phyloP scores from a whole-genome alignment of 2,797 vertebrate genomes.

The Podargus strigoides region DNA sequence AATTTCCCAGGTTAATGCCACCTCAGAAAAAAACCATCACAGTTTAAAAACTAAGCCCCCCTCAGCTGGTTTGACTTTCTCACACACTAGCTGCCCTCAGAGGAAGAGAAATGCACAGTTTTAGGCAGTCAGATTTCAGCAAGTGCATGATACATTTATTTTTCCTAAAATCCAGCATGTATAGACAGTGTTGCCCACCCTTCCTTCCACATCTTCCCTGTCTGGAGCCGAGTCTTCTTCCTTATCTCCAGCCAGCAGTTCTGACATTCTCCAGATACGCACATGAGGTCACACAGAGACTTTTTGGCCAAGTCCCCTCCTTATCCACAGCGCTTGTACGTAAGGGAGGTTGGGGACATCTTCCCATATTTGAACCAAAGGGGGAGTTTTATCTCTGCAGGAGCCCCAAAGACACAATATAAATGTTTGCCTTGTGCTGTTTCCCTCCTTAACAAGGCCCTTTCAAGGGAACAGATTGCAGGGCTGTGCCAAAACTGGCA shows the following conservation, averaged over 20 bases:
- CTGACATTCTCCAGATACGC: constrained; percentile 35
- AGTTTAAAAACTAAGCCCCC: background rate
- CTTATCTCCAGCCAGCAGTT: constrained; percentile 15
- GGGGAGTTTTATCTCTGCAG: constrained; percentile 64
- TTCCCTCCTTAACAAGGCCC: constrained; percentile 58
- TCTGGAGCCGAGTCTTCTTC: background rate
- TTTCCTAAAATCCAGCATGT: background rate
- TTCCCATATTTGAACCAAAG: constrained; percentile 46
- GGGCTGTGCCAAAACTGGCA: constrained; percentile 58
- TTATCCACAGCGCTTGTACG: background rate
- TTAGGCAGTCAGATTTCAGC: background rate
- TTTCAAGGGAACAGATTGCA: constrained; percentile 67
- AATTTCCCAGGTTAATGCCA: background rate
- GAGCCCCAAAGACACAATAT: constrained; percentile 66
- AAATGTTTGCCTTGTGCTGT: constrained; percentile 59
- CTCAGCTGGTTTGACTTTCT: background rate
- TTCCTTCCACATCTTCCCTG: constrained; percentile 28
- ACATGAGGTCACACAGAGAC: constrained; percentile 13
- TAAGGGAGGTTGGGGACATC: constrained; percentile 42
- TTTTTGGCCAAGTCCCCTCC: background rate
- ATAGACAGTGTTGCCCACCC: background rate
- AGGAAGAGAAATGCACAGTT: background rate
- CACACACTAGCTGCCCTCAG: background rate
- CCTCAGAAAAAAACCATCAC: background rate
- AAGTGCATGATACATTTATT: background rate